Base-by-base conservation (phyloP, 2,888 invertebrate genomes). In the Volucella inflata region DNA sequence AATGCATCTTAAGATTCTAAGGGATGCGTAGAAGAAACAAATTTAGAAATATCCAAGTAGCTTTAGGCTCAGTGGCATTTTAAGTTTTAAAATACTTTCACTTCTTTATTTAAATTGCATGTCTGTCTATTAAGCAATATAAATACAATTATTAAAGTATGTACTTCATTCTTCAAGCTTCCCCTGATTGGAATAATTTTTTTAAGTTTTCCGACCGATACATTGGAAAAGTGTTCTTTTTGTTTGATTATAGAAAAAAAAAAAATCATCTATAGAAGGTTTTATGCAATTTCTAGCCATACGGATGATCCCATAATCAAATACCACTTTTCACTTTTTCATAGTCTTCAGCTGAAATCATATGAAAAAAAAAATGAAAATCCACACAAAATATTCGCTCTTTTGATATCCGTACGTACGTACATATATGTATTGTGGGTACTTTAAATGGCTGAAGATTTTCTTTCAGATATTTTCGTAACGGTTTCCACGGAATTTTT, bases 1-100 rank as follows among this genome's bases (percentile, higher is more conserved):
- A 80, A 65, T 79, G 79, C 84, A 80, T 71, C 59, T 84, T 11
- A 36, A 70, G 70, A 71, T 60, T 67, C 46, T 60, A 46, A 80
- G 16, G 67, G 48, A 76, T 77, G 77, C 55, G 44, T 44, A 60
- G 16, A 42, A 67, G 46, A 65, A 38, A 16, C 21, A 21, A 46
- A 16, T 6, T 46, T 40, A 11, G 17, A 12, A 9, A 62, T 17
- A 42, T 4, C 2, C 14, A n/a, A 59, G 38, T 40, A 11, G 57
- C 57, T 36, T n/a, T 17, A 50, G 40, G 21, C 21, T 48, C 38
- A 11, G 16, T 48, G 2, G 21, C 38, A 55, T 64, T 65, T 51
- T 30, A 38, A 42, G 53, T 48, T 60, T 67, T 62, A 46, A 42
- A 36, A 51, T 76, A 67, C 62, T 53, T 67, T 51, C 21, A n/a